These are phyloP conservation scores for Erinaceus europaeus DNA, from an alignment of 2,113 vertebrate species.

Conservation along the genomic window DNA sequence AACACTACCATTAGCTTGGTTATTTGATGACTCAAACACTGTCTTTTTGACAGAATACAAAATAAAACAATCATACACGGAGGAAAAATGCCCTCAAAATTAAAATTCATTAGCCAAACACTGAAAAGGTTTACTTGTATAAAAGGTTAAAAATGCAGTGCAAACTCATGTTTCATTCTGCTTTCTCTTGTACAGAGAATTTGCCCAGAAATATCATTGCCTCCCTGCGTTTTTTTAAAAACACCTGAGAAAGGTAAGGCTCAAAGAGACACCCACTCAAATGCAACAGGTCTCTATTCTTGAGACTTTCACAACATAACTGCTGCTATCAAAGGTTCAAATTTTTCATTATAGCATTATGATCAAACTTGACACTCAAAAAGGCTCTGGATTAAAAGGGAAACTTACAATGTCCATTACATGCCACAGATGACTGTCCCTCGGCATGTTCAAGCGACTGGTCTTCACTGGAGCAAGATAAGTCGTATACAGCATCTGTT, in stretches of 20 bases:
- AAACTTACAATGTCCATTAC: conserved; percentile 84
- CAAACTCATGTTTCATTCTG: conserved; percentile 77
- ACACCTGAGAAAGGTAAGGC: conserved; percentile 86
- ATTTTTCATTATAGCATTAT: conserved; percentile 95
- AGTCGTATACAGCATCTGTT: conserved; percentile 80
- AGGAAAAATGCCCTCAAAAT: background rate
- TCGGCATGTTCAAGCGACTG: conserved; percentile 75
- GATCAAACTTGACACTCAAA: conserved; percentile 95
- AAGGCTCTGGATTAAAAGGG: conserved; percentile 91
- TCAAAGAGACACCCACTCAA: conserved; percentile 77
- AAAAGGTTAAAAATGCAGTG: conserved; percentile 82
- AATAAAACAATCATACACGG: rapidly evolving
- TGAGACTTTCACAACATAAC: background rate
- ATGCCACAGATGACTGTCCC: conserved; percentile 72
- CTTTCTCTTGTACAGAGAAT: conserved; percentile 73
- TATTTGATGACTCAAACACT: conserved; percentile 40
- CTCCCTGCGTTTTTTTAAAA: conserved; percentile 81
- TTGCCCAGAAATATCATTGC: conserved; percentile 76
- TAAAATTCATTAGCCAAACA: conserved; percentile 79
- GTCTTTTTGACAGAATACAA: conserved; percentile 47
- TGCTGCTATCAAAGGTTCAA: conserved; percentile 89
- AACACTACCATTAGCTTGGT: conserved; percentile 58
- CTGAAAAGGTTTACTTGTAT: conserved; percentile 80
- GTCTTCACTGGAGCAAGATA: conserved; percentile 81
- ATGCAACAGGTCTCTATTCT: conserved; percentile 61